Evolutionary conservation across 2,888 invertebrate genomes (phyloP).

Genomic region (Nyleta sp.): DNA sequence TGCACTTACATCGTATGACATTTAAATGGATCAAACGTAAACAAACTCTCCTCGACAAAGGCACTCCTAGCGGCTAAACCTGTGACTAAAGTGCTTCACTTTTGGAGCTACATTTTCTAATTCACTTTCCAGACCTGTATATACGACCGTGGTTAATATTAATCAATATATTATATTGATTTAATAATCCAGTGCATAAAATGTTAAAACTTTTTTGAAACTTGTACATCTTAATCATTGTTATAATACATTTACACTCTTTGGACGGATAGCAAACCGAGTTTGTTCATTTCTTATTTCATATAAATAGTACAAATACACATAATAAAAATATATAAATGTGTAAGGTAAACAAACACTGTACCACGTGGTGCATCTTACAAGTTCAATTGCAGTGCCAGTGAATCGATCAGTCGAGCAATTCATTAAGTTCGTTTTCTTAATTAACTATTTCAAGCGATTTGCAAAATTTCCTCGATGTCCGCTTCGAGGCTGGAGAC

Average conservation of each 20-base stretch:
- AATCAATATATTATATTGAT: too few relatives aligned
- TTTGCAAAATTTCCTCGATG: slow-evolving; percentile 76
- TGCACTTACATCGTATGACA: too few relatives aligned
- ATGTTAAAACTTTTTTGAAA: too few relatives aligned
- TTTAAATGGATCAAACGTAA: too few relatives aligned
- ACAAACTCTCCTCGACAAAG: too few relatives aligned
- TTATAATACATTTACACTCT: slow-evolving; percentile 3
- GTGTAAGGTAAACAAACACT: slow-evolving; percentile 6
- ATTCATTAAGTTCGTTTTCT: too few relatives aligned
- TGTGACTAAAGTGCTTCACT: too few relatives aligned
- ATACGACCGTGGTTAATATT: too few relatives aligned
- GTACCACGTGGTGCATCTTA: slow-evolving; percentile 27
- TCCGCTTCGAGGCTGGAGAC: slow-evolving; percentile 76
- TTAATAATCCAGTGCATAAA: not conserved
- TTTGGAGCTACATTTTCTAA: too few relatives aligned
- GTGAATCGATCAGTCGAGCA: not conserved
- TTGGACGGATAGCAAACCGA: slow-evolving; percentile 30
- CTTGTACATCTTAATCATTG: not conserved
- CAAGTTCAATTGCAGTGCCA: not conserved
- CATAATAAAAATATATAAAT: slow-evolving; percentile 44
- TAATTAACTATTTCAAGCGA: slow-evolving; percentile 46
- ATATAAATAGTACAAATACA: slow-evolving; percentile 24
- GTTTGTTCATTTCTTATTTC: slow-evolving; percentile 14
- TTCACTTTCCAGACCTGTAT: too few relatives aligned
- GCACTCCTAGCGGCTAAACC: too few relatives aligned